Conservation (phyloP, 2,113 vertebrate species). For the Dromiciops gliroides region DNA sequence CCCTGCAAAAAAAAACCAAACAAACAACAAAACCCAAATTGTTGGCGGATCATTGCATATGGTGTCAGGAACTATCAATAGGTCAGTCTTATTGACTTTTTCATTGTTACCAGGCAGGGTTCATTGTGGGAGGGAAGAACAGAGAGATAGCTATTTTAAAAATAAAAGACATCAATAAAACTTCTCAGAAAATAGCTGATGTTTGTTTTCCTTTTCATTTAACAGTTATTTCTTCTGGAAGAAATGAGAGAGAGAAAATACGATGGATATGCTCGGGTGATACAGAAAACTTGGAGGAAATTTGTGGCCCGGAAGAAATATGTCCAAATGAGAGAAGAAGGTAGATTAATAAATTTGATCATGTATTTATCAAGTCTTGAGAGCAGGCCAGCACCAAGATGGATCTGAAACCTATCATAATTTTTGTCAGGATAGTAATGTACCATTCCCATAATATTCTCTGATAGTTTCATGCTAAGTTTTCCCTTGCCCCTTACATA, state of each 20-base stretch:
- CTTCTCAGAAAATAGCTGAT: constrained; percentile 11
- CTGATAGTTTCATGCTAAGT: neutral
- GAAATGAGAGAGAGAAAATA: constrained; percentile 98
- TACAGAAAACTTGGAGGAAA: constrained; percentile 97
- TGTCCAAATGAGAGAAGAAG: constrained; percentile 98
- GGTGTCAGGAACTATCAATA: neutral
- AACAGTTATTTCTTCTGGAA: constrained; percentile 95
- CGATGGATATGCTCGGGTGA: constrained; percentile 94
- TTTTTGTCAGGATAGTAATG: neutral
- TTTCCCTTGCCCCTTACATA: neutral
- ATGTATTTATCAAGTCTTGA: neutral
- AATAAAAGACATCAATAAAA: neutral
- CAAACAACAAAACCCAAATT: too few relatives aligned
- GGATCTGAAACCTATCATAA: neutral
- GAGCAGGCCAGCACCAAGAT: neutral
- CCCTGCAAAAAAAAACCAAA: too few relatives aligned
- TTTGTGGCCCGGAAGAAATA: constrained; percentile 94
- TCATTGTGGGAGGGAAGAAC: neutral
- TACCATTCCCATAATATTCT: neutral
- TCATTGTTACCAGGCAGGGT: neutral
- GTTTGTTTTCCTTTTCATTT: constrained; percentile 24
- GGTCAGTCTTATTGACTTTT: neutral
- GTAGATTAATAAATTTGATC: constrained; percentile 80
- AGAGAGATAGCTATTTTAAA: neutral
- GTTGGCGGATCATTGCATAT: neutral